phyloP scores from a whole-genome alignment of 2,113 vertebrate species.

The Mormoops blainvillei region DNA sequence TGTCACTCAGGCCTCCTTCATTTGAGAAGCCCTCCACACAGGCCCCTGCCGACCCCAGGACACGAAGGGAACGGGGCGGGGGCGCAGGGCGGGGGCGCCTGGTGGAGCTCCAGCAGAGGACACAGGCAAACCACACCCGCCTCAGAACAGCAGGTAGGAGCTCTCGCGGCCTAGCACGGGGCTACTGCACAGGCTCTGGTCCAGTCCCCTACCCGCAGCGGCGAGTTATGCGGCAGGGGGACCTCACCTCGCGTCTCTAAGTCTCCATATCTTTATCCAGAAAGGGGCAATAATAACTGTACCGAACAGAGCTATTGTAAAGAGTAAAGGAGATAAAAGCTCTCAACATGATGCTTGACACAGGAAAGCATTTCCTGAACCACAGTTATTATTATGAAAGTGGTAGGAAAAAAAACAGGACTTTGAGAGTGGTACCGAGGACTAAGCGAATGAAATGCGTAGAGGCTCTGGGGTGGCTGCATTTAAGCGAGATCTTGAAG shows the following conservation, averaged over 20 bases:
- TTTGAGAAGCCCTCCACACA: not conserved
- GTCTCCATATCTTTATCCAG: not conserved
- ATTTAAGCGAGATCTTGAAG: not conserved
- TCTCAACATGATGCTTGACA: not conserved
- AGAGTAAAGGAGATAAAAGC: not conserved
- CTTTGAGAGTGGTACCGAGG: not conserved
- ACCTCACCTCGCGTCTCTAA: fast-evolving
- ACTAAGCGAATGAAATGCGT: not conserved
- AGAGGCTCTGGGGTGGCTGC: not conserved
- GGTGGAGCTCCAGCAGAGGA: fast-evolving
- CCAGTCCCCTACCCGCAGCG: too few species aligned
- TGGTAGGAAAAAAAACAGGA: not conserved
- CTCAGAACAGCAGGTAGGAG: not conserved
- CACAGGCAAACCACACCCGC: too few species aligned
- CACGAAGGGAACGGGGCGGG: not conserved
- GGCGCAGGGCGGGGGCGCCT: not conserved
- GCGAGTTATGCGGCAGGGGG: fast-evolving
- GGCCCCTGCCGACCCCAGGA: not conserved
- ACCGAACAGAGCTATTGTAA: not conserved
- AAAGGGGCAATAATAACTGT: not conserved
- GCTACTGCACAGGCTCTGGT: not conserved
- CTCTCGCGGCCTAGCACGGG: fast-evolving
- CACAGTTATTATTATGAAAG: not conserved
- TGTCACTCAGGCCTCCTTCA: not conserved
- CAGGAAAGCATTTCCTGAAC: not conserved